Evolutionary conservation across 2,888 invertebrate genomes (phyloP), one percentile per base, ranked within the genome.

Genomic region (Hypsopygia costalis): DNA sequence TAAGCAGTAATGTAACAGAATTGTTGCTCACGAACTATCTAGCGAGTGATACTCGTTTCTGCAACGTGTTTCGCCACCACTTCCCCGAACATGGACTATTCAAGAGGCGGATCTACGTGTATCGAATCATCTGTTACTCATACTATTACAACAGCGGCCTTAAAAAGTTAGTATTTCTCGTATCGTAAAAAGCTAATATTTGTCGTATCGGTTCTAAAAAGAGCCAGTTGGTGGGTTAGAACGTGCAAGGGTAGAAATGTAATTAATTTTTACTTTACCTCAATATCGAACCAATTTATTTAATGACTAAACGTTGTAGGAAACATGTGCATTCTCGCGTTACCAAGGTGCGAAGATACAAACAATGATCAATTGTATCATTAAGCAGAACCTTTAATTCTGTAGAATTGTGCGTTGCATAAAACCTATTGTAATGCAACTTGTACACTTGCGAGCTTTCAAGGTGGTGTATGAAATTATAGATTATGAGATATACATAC

Each of bases 51-150:
- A 48, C 47, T 9, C 40, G 34, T 41, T 46, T 54, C 45, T 49
- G 43, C 47, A 29, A 22, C 8, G 29, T 11, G 51, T 71, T 71
- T 66, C 69, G 69, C 60, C 71, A 78, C 54, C 44, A 47, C 33
- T 75, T 69, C 65, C 58, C 61, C 59, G 70, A 72, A 71, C 55
- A 66, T 27, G 49, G 60, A 57, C 56, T 62, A 72, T 73, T 79
- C 69, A 70, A 64, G 56, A 74, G 69, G 72, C 79, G 76, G 73
- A 66, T 60, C 63, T 60, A 47, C 43, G 46, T 44, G 53, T 62
- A 66, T 65, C 61, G 54, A n/a, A n/a, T 51, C 53, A 62, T 60
- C 50, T 49, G 55, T 67, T 62, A 55, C 64, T 67, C 62, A 69
- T 49, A 49, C 40, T 49, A 49, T 78, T 76, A 52, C 74, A 56